Conservation (phyloP, 2,113 vertebrate species). For the Colius striatus region DNA sequence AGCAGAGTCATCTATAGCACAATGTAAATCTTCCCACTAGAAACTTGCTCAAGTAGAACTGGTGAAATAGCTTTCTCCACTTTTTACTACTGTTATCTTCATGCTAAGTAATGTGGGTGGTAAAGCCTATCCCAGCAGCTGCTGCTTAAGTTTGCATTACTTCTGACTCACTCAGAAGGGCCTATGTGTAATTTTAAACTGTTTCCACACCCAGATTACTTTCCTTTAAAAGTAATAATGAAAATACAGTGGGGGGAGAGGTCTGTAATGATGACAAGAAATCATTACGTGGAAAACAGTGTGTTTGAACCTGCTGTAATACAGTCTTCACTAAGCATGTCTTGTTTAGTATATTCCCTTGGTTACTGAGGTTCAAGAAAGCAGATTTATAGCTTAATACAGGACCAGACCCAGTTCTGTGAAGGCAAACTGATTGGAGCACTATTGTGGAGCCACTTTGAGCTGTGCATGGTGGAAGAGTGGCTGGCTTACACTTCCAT, state of each 20-base stretch:
- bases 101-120: background rate
- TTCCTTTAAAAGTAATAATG: slow-evolving; percentile 27
- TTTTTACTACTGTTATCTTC: background rate
- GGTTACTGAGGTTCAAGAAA: background rate
- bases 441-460: background rate
- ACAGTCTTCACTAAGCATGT: background rate
- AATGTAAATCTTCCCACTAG: background rate
- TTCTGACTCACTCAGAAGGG: slow-evolving; percentile 74
- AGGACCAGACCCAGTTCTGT: background rate
- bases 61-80: background rate
- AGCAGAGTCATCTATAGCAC: background rate
- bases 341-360: background rate
- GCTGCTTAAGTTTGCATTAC: slow-evolving; percentile 64
- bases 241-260: background rate
- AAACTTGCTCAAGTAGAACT: background rate
- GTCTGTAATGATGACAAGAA: background rate
- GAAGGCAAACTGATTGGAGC: background rate
- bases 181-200: slow-evolving; percentile 60
- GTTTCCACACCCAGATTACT: slow-evolving; percentile 52
- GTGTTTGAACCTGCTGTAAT: background rate
- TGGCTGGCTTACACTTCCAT: background rate
- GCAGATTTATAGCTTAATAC: background rate
- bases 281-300: background rate
- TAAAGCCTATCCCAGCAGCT: slow-evolving; percentile 61
- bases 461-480: background rate